Conservation (phyloP, 2,888 invertebrate species). For the Teleiodes luculella region DNA sequence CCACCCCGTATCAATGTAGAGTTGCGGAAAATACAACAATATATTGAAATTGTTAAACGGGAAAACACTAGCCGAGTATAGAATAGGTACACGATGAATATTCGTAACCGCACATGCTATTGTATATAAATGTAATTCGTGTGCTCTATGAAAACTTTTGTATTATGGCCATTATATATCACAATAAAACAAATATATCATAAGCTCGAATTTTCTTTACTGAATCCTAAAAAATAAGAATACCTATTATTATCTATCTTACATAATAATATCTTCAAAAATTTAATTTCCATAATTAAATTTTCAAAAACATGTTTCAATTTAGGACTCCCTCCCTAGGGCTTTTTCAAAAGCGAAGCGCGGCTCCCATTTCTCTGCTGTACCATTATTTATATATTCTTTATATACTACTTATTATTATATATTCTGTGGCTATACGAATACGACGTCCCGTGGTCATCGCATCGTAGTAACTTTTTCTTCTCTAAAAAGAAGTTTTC, state of each 20-base stretch:
- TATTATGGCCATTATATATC: slow-evolving; percentile 14
- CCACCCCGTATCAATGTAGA: slow-evolving; percentile 5
- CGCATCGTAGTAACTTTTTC: too few relatives aligned
- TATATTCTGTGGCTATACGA: too few relatives aligned
- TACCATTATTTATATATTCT: too few relatives aligned
- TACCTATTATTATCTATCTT: neutral
- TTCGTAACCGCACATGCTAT: neutral
- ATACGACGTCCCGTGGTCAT: too few relatives aligned
- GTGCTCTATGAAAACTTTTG: slow-evolving; percentile 11
- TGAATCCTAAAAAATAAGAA: neutral
- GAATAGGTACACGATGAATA: slow-evolving; percentile 5
- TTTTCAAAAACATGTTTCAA: too few relatives aligned
- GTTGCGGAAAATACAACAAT: neutral
- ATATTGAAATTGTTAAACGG: neutral
- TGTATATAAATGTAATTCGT: slow-evolving; percentile 16
- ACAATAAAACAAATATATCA: slow-evolving; percentile 13
- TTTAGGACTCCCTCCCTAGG: too few relatives aligned
- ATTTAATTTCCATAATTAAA: too few relatives aligned
- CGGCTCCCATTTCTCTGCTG: too few relatives aligned
- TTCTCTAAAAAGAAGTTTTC: too few relatives aligned
- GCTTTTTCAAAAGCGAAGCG: too few relatives aligned
- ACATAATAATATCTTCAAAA: too few relatives aligned
- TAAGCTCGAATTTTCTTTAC: neutral
- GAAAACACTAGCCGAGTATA: neutral
- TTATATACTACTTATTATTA: too few relatives aligned